Evolutionary conservation across 1,140 invertebrate species (phyloP).

Genomic region (Tetraneura akinire): DNA sequence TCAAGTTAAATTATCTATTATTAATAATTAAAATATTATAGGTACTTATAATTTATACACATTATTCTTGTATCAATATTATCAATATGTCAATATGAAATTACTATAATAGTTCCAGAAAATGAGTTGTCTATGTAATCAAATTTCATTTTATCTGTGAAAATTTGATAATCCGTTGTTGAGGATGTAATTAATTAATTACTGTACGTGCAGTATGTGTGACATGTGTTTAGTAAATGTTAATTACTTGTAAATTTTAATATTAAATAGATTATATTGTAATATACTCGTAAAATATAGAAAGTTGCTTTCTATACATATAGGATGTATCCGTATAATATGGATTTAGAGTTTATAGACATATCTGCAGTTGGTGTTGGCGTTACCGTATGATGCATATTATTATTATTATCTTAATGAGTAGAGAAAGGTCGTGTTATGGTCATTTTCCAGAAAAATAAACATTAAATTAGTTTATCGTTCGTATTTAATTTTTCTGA

Average conservation of each 20-base stretch:
- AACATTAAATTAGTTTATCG: background rate
- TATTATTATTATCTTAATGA: conserved; percentile 16
- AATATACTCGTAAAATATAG: background rate
- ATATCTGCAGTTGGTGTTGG: background rate
- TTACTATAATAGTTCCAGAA: background rate
- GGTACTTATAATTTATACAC: too few species aligned
- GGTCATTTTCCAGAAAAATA: conserved; percentile 14
- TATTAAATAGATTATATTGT: too few species aligned
- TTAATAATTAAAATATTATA: too few species aligned
- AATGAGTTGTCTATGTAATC: background rate
- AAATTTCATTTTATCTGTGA: background rate
- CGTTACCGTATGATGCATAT: too few species aligned
- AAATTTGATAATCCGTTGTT: background rate
- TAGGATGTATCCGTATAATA: too few species aligned
- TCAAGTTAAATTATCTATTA: too few species aligned
- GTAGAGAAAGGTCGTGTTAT: conserved; percentile 16
- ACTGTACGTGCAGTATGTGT: background rate
- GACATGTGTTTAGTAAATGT: background rate
- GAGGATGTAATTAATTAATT: background rate
- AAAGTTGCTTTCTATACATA: conserved; percentile 26
- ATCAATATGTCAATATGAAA: too few species aligned
- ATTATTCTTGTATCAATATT: too few species aligned
- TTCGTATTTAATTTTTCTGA: background rate
- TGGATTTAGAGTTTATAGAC: background rate
- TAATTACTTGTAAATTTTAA: background rate